Conservation (phyloP, 2,888 invertebrate genomes). For the Hymenopus coronatus region DNA sequence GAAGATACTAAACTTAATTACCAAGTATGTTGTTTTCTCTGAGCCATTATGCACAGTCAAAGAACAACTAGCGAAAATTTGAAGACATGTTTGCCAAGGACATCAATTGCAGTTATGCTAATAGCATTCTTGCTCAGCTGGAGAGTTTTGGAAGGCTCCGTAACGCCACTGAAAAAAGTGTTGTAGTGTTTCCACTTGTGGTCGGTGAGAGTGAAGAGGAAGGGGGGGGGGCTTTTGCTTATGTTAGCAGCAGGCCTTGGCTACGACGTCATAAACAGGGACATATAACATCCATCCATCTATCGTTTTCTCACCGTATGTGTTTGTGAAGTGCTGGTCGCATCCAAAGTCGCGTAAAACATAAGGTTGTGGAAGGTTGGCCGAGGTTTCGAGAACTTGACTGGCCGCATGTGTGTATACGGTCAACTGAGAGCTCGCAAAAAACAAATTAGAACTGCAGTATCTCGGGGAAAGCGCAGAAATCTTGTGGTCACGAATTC, state of each 20-base stretch:
- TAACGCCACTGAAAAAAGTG: not conserved
- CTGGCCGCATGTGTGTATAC: not conserved
- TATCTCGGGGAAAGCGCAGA: not conserved
- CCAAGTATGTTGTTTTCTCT: no score
- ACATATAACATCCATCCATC: conserved; percentile 1
- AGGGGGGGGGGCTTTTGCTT: conserved; percentile 4
- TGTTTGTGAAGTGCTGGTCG: not conserved
- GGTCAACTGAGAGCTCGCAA: not conserved
- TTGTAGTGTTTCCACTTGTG: not conserved
- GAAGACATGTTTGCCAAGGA: no score
- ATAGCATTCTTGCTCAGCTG: no score
- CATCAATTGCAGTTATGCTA: no score
- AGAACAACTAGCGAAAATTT: no score
- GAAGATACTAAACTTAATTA: no score
- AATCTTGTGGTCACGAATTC: no score
- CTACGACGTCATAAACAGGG: conserved; percentile 10
- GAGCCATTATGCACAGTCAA: no score
- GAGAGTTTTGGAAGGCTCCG: no score
- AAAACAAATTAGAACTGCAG: not conserved
- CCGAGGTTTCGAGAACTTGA: not conserved
- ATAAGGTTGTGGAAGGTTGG: not conserved
- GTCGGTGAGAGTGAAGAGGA: not conserved
- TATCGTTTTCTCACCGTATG: conserved; percentile 8
- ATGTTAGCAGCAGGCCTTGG: conserved; percentile 2
- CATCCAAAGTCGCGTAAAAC: not conserved